phyloP scores from a whole-genome alignment of 2,888 invertebrate species.

The Plagodis dolabraria region DNA sequence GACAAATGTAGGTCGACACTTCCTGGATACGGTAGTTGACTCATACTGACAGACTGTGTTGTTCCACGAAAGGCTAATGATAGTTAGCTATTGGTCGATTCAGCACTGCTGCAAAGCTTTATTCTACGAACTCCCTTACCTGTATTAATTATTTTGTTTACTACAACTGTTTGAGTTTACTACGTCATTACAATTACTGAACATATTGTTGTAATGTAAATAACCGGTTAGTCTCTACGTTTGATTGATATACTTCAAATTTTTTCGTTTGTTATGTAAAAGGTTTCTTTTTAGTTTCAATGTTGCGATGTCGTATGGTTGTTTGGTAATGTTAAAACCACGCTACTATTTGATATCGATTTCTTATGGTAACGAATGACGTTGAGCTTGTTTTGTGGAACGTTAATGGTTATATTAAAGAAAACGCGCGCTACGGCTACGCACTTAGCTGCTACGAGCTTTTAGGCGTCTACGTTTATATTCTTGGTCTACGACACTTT shows the following conservation, averaged over 20 bases:
- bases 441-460: slow-evolving; percentile 17
- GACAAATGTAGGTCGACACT: slow-evolving; percentile 18
- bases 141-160: background rate
- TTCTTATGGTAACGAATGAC: slow-evolving; percentile 2
- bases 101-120: slow-evolving; percentile 13
- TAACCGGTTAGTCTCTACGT: background rate
- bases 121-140: slow-evolving; percentile 11
- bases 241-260: background rate
- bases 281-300: slow-evolving; percentile 14
- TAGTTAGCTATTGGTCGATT: slow-evolving; percentile 26
- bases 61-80: slow-evolving; percentile 38
- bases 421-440: slow-evolving; percentile 14
- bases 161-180: background rate
- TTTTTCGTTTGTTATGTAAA: slow-evolving; percentile 20
- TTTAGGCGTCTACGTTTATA: slow-evolving; percentile 15
- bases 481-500: background rate
- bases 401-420: slow-evolving; percentile 4
- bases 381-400: slow-evolving; percentile 10
- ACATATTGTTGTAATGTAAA: background rate
- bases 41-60: slow-evolving; percentile 24
- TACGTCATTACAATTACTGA: background rate
- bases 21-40: slow-evolving; percentile 17
- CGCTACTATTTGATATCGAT: slow-evolving; percentile 15
- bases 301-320: slow-evolving; percentile 12
- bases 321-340: slow-evolving; percentile 2